These are phyloP conservation scores for Lochmaea crataegi DNA, from an alignment of 2,888 invertebrate genomes.

Conservation along the genomic window DNA sequence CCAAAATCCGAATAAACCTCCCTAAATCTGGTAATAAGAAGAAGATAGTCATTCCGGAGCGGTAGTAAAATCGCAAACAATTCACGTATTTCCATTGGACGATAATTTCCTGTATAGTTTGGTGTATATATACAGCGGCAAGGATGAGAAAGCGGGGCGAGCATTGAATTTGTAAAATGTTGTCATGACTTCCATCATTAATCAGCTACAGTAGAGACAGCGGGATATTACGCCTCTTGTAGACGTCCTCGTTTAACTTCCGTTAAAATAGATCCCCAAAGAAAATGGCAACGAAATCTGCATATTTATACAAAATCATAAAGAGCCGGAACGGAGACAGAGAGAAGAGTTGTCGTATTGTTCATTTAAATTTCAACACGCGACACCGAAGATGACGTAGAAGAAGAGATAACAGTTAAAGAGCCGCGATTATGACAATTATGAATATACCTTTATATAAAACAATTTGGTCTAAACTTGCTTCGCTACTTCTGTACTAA, in stretches of 20 bases:
- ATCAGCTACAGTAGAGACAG: conserved; percentile 61
- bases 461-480: too few relatives aligned
- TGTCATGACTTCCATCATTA: conserved; percentile 62
- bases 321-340: conserved; percentile 27
- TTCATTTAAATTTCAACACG: conserved; percentile 30
- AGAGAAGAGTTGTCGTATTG: conserved; percentile 31
- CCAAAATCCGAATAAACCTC: background rate
- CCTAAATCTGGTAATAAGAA: conserved; percentile 8
- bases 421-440: conserved; percentile 2
- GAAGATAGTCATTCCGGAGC: too few relatives aligned
- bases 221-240: conserved; percentile 64
- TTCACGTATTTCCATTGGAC: conserved; percentile 55
- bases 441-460: too few relatives aligned
- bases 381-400: background rate
- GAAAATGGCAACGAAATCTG: conserved; percentile 63
- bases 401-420: background rate
- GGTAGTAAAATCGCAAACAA: conserved; percentile 54
- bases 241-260: conserved; percentile 59
- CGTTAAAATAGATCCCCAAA: conserved; percentile 59
- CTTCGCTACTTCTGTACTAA: too few relatives aligned
- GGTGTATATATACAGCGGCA: conserved; percentile 37
- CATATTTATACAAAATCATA: conserved; percentile 59
- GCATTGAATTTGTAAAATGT: conserved; percentile 57
- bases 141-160: conserved; percentile 36
- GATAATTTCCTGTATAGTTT: conserved; percentile 57